phyloP scores from a whole-genome alignment of 2,797 vertebrate genomes.

The Phataginus tetradactyla region DNA sequence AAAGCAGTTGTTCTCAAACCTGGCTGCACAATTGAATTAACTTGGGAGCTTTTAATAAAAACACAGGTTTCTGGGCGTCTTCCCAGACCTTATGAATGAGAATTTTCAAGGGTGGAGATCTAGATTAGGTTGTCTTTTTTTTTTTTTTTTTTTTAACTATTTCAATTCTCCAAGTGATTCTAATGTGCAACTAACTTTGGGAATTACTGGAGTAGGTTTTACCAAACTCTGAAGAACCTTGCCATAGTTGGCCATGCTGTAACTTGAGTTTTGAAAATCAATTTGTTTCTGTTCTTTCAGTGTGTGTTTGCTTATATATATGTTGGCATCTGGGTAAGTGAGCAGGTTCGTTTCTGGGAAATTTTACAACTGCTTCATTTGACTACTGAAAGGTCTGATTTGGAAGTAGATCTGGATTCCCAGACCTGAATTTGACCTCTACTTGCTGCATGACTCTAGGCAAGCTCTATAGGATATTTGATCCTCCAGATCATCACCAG shows the following conservation, averaged over 20 bases:
- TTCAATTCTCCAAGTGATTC: constrained; percentile 12
- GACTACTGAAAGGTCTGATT: neutral
- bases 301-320: neutral
- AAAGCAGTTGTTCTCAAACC: constrained; percentile 3
- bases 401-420: neutral
- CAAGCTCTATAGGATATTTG: neutral
- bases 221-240: neutral
- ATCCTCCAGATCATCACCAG: neutral
- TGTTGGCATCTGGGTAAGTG: neutral
- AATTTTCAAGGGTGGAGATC: constrained; percentile 19
- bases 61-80: neutral
- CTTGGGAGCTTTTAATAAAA: constrained; percentile 46
- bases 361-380: neutral
- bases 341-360: neutral
- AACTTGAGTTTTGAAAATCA: constrained; percentile 43
- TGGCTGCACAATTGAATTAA: neutral
- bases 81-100: neutral
- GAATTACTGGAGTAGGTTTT: neutral
- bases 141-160: neutral
- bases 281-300: neutral
- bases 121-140: neutral
- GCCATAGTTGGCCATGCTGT: neutral
- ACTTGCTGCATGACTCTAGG: neutral
- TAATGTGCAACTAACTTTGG: neutral
- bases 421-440: neutral